These are phyloP conservation scores for Ophioderma brevispina DNA, from an alignment of 35 echinoderm and acorn worm species.

Conservation along the genomic window DNA sequence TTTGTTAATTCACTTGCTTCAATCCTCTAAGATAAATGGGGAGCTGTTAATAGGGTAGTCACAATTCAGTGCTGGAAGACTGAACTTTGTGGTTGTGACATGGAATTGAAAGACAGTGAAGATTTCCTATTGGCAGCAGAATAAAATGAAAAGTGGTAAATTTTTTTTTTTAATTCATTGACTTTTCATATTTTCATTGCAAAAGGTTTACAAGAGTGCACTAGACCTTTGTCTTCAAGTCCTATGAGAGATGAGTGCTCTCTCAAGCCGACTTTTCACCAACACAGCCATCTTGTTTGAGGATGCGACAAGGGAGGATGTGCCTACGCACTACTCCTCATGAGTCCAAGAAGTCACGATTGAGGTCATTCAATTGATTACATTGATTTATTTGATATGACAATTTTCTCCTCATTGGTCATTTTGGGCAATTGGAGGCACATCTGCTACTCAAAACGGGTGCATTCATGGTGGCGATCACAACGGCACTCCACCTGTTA, in stretches of 20 bases:
- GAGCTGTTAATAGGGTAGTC: no score
- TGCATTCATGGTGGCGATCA: no score
- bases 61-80: background rate
- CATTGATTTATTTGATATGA: no score
- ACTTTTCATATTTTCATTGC: background rate
- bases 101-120: background rate
- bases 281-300: slow-evolving; percentile 67
- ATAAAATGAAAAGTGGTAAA: background rate
- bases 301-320: slow-evolving; percentile 48
- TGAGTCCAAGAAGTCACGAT: slow-evolving; percentile 39
- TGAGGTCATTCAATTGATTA: slow-evolving; percentile 30
- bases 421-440: no score
- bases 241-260: slow-evolving; percentile 69
- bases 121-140: background rate
- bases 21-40: no score
- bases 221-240: slow-evolving; percentile 59
- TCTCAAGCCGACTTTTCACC: slow-evolving; percentile 58
- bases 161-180: no score
- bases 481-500: no score
- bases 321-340: slow-evolving; percentile 47
- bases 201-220: slow-evolving; percentile 61
- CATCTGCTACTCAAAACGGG: no score
- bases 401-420: no score
- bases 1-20: no score
- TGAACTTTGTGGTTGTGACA: background rate